Evolutionary conservation across 2,113 vertebrate species (phyloP), one percentile per base, ranked within the genome.

Genomic region (Psammodynastes pulverulentus): DNA sequence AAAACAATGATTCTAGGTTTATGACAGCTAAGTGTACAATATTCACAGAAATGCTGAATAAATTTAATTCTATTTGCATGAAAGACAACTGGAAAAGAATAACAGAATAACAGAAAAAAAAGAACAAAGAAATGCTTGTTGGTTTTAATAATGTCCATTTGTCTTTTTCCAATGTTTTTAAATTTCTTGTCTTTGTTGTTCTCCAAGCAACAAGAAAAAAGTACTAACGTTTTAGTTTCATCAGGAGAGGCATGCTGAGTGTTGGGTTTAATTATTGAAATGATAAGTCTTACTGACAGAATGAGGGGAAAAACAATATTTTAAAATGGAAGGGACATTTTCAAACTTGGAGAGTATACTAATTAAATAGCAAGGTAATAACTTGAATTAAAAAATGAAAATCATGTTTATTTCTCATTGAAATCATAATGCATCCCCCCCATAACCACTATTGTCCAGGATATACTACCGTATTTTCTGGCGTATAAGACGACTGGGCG

Each of bases 311-410:
- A 91, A 90, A 86, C 45, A 86, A 5, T 4, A 1, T 88, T 84
- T 94, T 58, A n/a, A 92, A 58, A 91, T 89, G 58, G 56, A 87
- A 39, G 54, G 3, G 45, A 1, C 9, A 2, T 92, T 89, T 39
- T 94, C 46, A 3, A 53, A 58, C 51, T 10, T 67, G 26, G 62
- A 15, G 39, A 52, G 1, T 87, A 79, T 91, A 93, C 67, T 79
- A 92, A 90, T 92, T 62, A 93, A 92, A 94, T 88, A 21, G 5
- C 72, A 58, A 93, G n/a, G 56, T 46, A 91, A 87, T 86, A 87
- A 90, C 48, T 87, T 95, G 93, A 86, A 86, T 90, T 92, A 67
- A 52, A 94, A 92, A 92, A 87, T 91, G 54, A 86, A 52, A 89
- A 58, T 34, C 58, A 13, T 39, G 46, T 43, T 92, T 86, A 93